phyloP scores from a whole-genome alignment of 2,888 invertebrate species.

The Xestia ashworthii region DNA sequence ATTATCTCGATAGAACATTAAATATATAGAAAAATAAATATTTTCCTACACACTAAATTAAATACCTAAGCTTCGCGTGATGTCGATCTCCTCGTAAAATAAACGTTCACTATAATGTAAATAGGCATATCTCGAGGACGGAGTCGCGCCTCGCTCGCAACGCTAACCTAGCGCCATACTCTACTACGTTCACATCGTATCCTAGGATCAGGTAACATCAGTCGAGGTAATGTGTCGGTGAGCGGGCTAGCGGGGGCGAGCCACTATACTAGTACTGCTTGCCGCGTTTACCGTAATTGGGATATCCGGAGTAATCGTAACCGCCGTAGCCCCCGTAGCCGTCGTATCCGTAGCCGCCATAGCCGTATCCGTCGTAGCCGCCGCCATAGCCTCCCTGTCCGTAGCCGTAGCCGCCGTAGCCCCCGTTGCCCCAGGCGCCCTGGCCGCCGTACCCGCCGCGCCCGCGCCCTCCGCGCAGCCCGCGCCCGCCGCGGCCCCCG shows the following conservation, averaged over 20 bases:
- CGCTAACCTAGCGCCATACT: slow-evolving; percentile 85
- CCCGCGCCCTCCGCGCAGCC: slow-evolving; percentile 93
- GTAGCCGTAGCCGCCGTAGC: slow-evolving; percentile 93
- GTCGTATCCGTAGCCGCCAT: slow-evolving; percentile 94
- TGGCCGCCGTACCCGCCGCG: slow-evolving; percentile 92
- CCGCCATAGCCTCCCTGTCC: slow-evolving; percentile 93
- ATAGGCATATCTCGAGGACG: slow-evolving; percentile 88
- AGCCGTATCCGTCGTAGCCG: slow-evolving; percentile 94
- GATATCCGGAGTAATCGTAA: slow-evolving; percentile 95
- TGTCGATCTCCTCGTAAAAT: slow-evolving; percentile 86
- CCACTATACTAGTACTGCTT: slow-evolving; percentile 87
- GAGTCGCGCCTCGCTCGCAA: slow-evolving; percentile 85
- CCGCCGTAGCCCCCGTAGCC: slow-evolving; percentile 95
- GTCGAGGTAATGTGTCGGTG: slow-evolving; percentile 90
- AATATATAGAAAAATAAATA: slow-evolving; percentile 91
- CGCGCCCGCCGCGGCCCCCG: slow-evolving; percentile 92
- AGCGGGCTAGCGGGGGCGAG: slow-evolving; percentile 84
- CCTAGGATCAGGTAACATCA: slow-evolving; percentile 90
- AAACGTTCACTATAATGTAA: slow-evolving; percentile 84
- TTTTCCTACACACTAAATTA: slow-evolving; percentile 90
- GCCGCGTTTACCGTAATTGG: slow-evolving; percentile 94
- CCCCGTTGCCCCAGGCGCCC: slow-evolving; percentile 92
- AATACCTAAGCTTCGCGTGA: slow-evolving; percentile 89
- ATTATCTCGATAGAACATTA: slow-evolving; percentile 90
- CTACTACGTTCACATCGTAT: slow-evolving; percentile 86